Conservation (phyloP, 2,888 invertebrate species). For the Boloria euphrosyne region DNA sequence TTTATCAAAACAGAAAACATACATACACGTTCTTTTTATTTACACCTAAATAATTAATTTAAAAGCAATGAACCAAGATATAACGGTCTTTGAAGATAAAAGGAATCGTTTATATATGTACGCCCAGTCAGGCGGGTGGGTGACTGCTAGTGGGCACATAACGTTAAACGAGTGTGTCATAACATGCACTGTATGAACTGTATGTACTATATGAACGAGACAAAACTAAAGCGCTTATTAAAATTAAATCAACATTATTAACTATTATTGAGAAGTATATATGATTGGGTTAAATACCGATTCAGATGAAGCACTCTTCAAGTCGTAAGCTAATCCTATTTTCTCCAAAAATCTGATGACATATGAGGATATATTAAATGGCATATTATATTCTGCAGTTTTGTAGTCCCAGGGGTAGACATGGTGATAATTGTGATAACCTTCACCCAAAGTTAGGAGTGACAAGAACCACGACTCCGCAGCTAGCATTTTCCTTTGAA, state of each 20-base stretch:
- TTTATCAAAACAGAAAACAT: too few species aligned
- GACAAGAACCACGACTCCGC: slow-evolving; percentile 89
- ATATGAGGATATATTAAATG: slow-evolving; percentile 83
- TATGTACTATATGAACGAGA: too few species aligned
- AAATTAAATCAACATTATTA: background rate
- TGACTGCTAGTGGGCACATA: too few species aligned
- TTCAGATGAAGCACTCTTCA: slow-evolving; percentile 75
- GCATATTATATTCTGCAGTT: slow-evolving; percentile 90
- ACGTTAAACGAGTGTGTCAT: too few species aligned
- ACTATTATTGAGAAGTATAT: background rate
- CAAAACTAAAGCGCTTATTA: too few species aligned
- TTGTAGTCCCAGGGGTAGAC: slow-evolving; percentile 96
- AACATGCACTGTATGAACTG: too few species aligned
- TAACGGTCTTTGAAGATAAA: too few species aligned
- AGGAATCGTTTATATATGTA: too few species aligned
- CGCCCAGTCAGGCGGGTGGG: too few species aligned
- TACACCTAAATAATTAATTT: too few species aligned
- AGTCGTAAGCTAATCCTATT: slow-evolving; percentile 84
- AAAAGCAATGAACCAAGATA: too few species aligned
- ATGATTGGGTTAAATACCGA: slow-evolving; percentile 51
- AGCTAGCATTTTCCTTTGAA: slow-evolving; percentile 87
- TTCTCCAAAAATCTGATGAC: slow-evolving; percentile 84
- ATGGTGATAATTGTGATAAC: slow-evolving; percentile 97
- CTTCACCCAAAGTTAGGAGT: slow-evolving; percentile 88
- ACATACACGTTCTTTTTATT: too few species aligned